Evolutionary conservation across 2,113 vertebrate species (phyloP).

Genomic region (Cryptotis parvus): DNA sequence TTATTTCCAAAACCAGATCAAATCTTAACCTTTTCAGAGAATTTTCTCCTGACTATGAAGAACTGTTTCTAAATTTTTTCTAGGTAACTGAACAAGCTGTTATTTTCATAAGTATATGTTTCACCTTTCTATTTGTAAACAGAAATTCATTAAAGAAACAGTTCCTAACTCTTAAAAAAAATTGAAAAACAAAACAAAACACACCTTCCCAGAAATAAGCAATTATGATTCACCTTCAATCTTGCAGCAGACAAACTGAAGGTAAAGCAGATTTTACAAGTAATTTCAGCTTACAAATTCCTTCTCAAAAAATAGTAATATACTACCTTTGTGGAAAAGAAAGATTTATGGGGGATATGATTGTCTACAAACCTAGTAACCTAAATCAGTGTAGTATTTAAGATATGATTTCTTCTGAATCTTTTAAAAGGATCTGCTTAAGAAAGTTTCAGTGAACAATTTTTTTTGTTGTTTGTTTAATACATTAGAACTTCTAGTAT

Average conservation of each 20-base stretch:
- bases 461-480: conserved; percentile 43
- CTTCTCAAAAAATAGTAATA: conserved; percentile 8
- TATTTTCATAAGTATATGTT: conserved; percentile 17
- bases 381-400: conserved; percentile 54
- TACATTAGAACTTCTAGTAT: not conserved
- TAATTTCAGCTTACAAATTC: conserved; percentile 18
- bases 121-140: conserved; percentile 1
- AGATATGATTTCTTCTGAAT: conserved; percentile 33
- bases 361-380: conserved; percentile 19
- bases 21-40: conserved; percentile 24
- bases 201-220: conserved; percentile 14
- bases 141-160: not conserved
- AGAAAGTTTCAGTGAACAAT: conserved; percentile 60
- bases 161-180: too few relatives aligned
- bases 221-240: not conserved
- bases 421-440: conserved; percentile 24
- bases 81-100: not conserved
- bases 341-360: not conserved
- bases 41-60: not conserved
- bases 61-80: conserved; percentile 40
- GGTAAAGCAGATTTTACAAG: conserved; percentile 13
- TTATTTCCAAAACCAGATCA: not conserved
- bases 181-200: not conserved
- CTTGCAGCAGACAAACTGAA: conserved; percentile 31
- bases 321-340: not conserved